Conservation (phyloP, 2,888 invertebrate genomes). For the Leucozona laternaria region DNA sequence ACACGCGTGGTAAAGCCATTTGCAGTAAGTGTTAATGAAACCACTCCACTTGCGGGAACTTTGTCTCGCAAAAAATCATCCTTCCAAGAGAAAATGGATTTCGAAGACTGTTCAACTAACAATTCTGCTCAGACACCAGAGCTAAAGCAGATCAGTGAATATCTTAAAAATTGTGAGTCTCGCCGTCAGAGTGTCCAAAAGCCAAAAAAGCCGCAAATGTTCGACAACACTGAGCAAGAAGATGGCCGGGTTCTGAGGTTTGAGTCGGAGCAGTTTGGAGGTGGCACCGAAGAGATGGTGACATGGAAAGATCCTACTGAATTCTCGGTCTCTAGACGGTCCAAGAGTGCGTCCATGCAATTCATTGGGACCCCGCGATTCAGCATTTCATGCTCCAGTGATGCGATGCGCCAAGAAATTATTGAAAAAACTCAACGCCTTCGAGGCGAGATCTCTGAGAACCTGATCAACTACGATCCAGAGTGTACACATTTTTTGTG, state of each 20-base stretch:
- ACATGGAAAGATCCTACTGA: conserved; percentile 89
- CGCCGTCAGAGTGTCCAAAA: conserved; percentile 79
- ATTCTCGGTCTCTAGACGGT: conserved; percentile 78
- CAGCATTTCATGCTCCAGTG: conserved; percentile 81
- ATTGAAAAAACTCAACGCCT: conserved; percentile 78
- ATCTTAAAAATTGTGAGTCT: conserved; percentile 80
- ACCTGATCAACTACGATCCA: conserved; percentile 85
- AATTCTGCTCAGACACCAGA: conserved; percentile 78
- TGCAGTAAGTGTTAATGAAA: conserved; percentile 63
- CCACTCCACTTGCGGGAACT: conserved; percentile 61
- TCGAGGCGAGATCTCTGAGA: conserved; percentile 81
- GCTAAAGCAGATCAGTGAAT: conserved; percentile 81
- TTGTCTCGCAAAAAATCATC: conserved; percentile 69
- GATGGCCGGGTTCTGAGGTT: conserved; percentile 80
- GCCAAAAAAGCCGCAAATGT: conserved; percentile 45
- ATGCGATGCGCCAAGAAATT: conserved; percentile 78
- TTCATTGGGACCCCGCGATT: conserved; percentile 81
- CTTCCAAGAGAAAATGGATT: conserved; percentile 81
- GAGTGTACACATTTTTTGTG: conserved; percentile 91
- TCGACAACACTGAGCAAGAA: conserved; percentile 75
- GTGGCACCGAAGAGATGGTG: conserved; percentile 86
- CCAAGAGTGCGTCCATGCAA: conserved; percentile 78
- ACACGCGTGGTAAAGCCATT: conserved; percentile 47
- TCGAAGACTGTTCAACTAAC: conserved; percentile 78
- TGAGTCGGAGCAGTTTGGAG: conserved; percentile 80